Percentiles rank a stretch among this genome's conserved stretches.
phyloP scores from a whole-genome alignment of 2,888 invertebrate genomes.

The Embidobia sp. region DNA sequence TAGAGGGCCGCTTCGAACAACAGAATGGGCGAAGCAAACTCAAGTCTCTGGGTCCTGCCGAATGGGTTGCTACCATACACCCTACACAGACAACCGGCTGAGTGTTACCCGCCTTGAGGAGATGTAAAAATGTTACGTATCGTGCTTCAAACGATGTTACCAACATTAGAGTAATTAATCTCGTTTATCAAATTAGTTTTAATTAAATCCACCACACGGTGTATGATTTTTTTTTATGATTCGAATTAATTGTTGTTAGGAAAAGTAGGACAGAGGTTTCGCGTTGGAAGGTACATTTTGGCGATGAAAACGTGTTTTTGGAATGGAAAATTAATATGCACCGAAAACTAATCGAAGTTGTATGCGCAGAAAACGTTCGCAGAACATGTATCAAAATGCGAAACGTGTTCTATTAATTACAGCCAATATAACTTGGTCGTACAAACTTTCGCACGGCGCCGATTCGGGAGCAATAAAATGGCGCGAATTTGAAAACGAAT shows the following conservation, averaged over 20 bases:
- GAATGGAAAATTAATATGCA: too few species aligned
- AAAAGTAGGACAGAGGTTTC: too few species aligned
- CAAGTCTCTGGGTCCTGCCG: too few species aligned
- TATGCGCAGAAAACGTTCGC: background rate
- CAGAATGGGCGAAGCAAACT: too few species aligned
- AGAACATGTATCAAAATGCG: too few species aligned
- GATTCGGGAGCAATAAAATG: constrained; percentile 46
- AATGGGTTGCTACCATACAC: constrained; percentile 49
- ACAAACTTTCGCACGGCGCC: constrained; percentile 29
- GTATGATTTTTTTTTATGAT: too few species aligned
- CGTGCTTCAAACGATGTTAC: constrained; percentile 25
- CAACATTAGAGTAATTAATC: background rate
- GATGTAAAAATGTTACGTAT: constrained; percentile 69
- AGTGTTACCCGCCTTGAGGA: constrained; percentile 67
- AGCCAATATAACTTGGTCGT: constrained; percentile 27
- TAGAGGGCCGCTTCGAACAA: constrained; percentile 70
- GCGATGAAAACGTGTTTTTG: too few species aligned
- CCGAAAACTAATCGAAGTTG: too few species aligned
- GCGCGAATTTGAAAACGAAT: constrained; percentile 52
- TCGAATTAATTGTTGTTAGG: too few species aligned
- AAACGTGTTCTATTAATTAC: constrained; percentile 38
- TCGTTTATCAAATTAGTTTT: background rate
- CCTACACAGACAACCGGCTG: constrained; percentile 53
- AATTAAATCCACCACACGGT: too few species aligned
- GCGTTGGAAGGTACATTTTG: too few species aligned